phyloP scores from a whole-genome alignment of 2,888 invertebrate species.

The Dione vanillae region DNA sequence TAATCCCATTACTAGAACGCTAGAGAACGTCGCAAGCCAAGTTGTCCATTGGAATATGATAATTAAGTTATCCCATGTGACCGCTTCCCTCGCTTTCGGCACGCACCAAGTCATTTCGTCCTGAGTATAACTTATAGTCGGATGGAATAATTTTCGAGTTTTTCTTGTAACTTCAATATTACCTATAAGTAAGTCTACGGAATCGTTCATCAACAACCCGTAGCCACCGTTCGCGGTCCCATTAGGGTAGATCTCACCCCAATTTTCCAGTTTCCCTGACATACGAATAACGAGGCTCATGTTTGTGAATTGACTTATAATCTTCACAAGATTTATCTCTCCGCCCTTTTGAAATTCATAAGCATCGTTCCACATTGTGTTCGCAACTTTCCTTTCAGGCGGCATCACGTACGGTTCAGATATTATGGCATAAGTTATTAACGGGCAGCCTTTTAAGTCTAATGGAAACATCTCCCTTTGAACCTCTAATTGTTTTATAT shows the following conservation, averaged over 20 bases:
- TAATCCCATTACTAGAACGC: conserved; percentile 67
- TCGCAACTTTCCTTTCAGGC: conserved; percentile 60
- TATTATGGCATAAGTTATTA: conserved; percentile 72
- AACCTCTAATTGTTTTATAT: conserved; percentile 59
- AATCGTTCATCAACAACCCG: conserved; percentile 62
- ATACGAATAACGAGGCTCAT: conserved; percentile 72
- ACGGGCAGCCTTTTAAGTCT: conserved; percentile 74
- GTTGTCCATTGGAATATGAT: conserved; percentile 79
- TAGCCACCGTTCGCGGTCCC: conserved; percentile 74
- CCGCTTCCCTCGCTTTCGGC: conserved; percentile 70
- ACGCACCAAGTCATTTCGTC: conserved; percentile 81
- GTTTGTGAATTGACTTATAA: conserved; percentile 76
- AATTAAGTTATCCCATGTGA: conserved; percentile 77
- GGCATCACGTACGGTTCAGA: conserved; percentile 80
- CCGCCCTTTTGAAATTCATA: conserved; percentile 72
- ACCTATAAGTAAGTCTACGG: conserved; percentile 72
- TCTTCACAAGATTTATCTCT: conserved; percentile 77
- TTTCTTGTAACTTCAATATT: conserved; percentile 77
- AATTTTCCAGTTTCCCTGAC: conserved; percentile 70
- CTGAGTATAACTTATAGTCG: conserved; percentile 77
- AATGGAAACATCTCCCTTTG: conserved; percentile 70
- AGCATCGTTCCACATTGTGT: conserved; percentile 62
- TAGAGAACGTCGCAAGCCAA: conserved; percentile 71
- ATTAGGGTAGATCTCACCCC: conserved; percentile 68
- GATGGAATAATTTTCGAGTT: conserved; percentile 75